Evolutionary conservation across 2,113 vertebrate species (phyloP).

Genomic region (Prionailurus bengalensis): DNA sequence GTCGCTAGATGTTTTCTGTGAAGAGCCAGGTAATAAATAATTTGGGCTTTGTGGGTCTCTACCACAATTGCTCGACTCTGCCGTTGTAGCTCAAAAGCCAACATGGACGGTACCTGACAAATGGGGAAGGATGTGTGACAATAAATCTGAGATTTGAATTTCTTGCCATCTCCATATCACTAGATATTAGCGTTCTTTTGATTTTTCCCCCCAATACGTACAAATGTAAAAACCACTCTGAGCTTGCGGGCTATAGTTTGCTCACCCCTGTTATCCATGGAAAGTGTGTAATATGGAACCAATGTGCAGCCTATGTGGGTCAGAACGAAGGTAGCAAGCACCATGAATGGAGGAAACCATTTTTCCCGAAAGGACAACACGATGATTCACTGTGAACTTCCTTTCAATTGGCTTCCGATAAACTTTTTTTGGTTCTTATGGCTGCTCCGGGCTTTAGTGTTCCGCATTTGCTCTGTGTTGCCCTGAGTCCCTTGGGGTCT

Average conservation of each 20-base stretch:
- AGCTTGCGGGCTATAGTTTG: rapidly evolving
- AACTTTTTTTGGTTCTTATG: neutral
- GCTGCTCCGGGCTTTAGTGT: no score
- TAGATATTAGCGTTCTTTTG: neutral
- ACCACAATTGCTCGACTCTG: neutral
- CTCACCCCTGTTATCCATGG: neutral
- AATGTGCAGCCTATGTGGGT: rapidly evolving
- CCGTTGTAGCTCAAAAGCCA: neutral
- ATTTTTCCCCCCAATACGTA: neutral
- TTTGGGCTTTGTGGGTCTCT: neutral
- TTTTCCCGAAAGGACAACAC: neutral
- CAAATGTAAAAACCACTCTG: neutral
- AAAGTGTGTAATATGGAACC: neutral
- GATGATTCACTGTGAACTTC: neutral
- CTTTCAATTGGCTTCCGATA: neutral
- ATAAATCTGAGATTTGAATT: neutral
- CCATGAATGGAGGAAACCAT: neutral
- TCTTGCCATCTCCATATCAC: neutral
- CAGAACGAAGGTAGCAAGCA: neutral
- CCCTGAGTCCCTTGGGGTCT: rapidly evolving
- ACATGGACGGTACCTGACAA: neutral
- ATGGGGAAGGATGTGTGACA: no score
- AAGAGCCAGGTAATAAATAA: neutral
- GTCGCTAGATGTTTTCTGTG: neutral
- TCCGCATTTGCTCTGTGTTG: neutral